These are phyloP conservation scores for Chrysolina haemoptera DNA, from an alignment of 2,888 invertebrate genomes.

Conservation along the genomic window DNA sequence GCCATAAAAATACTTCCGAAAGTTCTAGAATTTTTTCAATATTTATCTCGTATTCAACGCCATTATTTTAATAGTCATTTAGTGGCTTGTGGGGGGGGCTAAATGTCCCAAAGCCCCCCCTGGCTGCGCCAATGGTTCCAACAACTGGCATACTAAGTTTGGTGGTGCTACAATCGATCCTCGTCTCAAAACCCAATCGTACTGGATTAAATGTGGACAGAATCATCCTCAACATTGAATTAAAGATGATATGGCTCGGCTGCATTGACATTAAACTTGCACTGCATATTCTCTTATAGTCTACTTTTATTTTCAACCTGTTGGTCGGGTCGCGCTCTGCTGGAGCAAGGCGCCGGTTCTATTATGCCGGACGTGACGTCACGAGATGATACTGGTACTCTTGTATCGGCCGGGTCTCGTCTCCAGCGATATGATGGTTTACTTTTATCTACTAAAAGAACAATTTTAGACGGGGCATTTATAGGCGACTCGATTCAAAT, in stretches of 20 bases:
- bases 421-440: slow-evolving; percentile 1
- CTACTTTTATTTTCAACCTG: slow-evolving; percentile 63
- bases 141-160: too few species aligned
- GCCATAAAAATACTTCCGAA: too few species aligned
- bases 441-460: slow-evolving; percentile 9
- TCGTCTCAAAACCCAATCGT: too few species aligned
- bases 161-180: too few species aligned
- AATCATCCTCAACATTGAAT: neutral
- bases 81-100: too few species aligned
- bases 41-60: too few species aligned
- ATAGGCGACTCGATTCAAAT: neutral
- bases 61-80: too few species aligned
- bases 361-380: slow-evolving; percentile 31
- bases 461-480: neutral
- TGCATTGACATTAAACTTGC: slow-evolving; percentile 54
- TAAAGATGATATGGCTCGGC: slow-evolving; percentile 12
- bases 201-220: too few species aligned
- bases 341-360: slow-evolving; percentile 60
- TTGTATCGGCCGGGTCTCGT: neutral
- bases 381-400: slow-evolving; percentile 17
- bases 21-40: too few species aligned
- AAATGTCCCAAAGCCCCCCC: too few species aligned
- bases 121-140: too few species aligned
- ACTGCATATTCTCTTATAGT: slow-evolving; percentile 46
- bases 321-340: slow-evolving; percentile 57